phyloP scores from a whole-genome alignment of 2,113 vertebrate genomes.

The Percopsis transmontana region DNA sequence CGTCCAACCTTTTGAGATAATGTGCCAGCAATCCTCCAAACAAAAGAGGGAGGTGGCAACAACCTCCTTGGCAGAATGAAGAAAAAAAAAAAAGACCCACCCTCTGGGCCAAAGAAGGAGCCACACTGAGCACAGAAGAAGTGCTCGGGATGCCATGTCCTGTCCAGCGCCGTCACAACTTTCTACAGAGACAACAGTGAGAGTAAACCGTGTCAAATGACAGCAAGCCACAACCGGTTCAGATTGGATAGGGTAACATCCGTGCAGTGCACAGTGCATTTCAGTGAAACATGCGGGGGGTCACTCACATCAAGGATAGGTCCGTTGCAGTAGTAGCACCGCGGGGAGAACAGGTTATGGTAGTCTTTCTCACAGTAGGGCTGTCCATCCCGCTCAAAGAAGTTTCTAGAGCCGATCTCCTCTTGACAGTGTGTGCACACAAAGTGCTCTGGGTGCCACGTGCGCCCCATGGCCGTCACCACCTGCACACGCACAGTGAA shows the following conservation, averaged over 20 bases:
- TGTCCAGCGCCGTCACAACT: conserved; percentile 96
- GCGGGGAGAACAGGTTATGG: conserved; percentile 95
- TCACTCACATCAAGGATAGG: conserved; percentile 94
- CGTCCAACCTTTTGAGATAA: too few species aligned
- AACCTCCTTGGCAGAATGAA: neutral
- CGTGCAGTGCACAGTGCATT: neutral
- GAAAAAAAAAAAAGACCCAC: conserved; percentile 59
- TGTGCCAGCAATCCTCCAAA: too few species aligned
- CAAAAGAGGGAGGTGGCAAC: neutral
- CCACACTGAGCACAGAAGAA: conserved; percentile 99
- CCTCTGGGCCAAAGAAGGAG: conserved; percentile 96
- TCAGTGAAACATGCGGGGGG: neutral
- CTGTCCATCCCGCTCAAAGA: conserved; percentile 96
- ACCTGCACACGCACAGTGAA: conserved; percentile 76
- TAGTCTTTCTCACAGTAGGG: conserved; percentile 98
- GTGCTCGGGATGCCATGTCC: conserved; percentile 98
- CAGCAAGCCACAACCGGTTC: neutral
- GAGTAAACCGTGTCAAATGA: neutral
- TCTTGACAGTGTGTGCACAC: conserved; percentile 99
- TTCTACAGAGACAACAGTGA: conserved; percentile 77
- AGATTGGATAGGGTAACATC: neutral
- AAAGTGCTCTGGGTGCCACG: conserved; percentile 98
- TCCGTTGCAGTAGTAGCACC: conserved; percentile 97
- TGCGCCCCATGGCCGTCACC: conserved; percentile 97
- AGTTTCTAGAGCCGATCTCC: conserved; percentile 97